Conservation (phyloP, 2,113 vertebrate species). For the Caracal caracal region DNA sequence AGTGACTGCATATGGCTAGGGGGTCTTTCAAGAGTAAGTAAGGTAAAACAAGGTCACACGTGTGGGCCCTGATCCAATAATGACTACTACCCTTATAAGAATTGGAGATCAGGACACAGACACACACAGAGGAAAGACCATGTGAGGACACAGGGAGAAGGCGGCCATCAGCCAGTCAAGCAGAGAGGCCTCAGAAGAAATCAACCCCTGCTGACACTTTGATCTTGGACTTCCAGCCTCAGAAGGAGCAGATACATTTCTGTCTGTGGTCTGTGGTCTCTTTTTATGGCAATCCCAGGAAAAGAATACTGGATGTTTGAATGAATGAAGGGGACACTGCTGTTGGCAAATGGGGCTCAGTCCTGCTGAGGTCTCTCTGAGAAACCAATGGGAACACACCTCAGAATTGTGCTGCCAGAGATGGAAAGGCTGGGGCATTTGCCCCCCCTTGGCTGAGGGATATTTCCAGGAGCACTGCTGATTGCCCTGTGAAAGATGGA, state of each 20-base stretch:
- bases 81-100: neutral
- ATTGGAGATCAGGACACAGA: neutral
- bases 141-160: neutral
- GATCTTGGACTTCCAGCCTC: neutral
- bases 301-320: neutral
- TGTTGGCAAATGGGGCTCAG: neutral
- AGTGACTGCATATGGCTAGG: neutral
- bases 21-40: neutral
- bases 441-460: neutral
- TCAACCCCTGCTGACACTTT: neutral
- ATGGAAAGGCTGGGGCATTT: rapidly evolving
- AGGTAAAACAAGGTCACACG: neutral
- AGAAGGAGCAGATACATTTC: neutral
- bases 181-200: neutral
- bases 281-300: neutral
- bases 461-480: neutral
- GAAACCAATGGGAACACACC: neutral
- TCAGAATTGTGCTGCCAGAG: neutral
- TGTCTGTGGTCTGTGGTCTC: no score
- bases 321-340: neutral
- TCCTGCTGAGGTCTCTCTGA: neutral
- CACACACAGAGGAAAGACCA: neutral
- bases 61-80: no score
- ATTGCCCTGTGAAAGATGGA: neutral
- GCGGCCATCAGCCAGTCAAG: neutral